These are phyloP conservation scores for Passer montanus DNA, from an alignment of 2,113 vertebrate genomes.

Conservation along the genomic window DNA sequence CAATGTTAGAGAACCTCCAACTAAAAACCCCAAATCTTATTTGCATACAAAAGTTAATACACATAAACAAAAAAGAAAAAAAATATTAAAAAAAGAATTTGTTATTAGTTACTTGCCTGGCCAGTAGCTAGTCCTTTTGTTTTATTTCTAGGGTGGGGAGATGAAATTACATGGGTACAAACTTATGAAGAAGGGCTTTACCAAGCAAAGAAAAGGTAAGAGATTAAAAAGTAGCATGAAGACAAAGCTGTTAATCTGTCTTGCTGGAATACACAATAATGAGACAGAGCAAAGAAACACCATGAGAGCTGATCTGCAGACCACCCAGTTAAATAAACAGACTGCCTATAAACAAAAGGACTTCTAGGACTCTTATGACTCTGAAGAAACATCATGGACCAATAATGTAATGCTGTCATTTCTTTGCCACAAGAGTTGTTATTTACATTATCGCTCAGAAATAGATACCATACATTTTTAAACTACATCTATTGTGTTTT, in stretches of 20 bases:
- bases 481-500: background rate
- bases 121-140: background rate
- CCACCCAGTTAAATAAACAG: background rate
- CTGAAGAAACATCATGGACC: background rate
- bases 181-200: slow-evolving; percentile 84
- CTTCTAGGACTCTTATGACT: background rate
- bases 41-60: background rate
- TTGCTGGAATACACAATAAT: background rate
- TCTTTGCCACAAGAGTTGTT: background rate
- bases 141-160: slow-evolving; percentile 83
- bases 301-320: background rate
- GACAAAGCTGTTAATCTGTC: background rate
- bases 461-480: background rate
- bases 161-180: slow-evolving; percentile 81
- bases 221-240: background rate
- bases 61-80: background rate
- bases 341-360: background rate
- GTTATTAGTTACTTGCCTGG: background rate
- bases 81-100: background rate
- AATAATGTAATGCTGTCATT: background rate
- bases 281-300: background rate
- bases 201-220: slow-evolving; percentile 79
- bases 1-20: background rate
- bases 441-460: background rate
- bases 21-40: background rate